Evolutionary conservation across 1,140 invertebrate genomes (phyloP).

Genomic region (Grapholita molesta): DNA sequence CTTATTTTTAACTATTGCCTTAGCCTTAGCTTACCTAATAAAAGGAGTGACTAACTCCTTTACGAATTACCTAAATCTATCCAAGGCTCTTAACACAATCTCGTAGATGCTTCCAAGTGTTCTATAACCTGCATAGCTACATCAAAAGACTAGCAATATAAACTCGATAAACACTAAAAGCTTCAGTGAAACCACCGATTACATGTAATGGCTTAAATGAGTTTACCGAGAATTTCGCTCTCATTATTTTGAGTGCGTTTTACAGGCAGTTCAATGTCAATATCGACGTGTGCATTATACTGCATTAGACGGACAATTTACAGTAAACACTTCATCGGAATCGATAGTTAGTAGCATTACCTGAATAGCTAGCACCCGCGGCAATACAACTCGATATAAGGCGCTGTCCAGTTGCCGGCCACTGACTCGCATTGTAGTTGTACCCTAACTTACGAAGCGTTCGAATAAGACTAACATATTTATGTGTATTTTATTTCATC

Average conservation of each 20-base stretch:
- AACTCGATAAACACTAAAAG: slow-evolving; percentile 1
- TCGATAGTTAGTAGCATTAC: slow-evolving; percentile 30
- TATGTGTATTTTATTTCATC: too few relatives aligned
- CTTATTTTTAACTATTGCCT: too few relatives aligned
- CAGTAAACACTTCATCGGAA: slow-evolving; percentile 37
- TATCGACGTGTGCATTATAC: slow-evolving; percentile 41
- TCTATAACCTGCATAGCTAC: not conserved
- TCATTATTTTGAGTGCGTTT: slow-evolving; percentile 33
- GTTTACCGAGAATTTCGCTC: not conserved
- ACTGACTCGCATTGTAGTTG: not conserved
- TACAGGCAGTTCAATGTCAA: slow-evolving; percentile 30
- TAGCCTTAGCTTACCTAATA: too few relatives aligned
- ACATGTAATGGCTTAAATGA: not conserved
- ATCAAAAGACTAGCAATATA: not conserved
- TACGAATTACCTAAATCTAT: not conserved
- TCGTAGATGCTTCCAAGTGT: not conserved
- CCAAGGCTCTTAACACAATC: not conserved
- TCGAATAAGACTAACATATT: too few relatives aligned
- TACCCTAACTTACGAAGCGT: too few relatives aligned
- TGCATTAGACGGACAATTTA: slow-evolving; percentile 38
- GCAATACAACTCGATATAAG: slow-evolving; percentile 8
- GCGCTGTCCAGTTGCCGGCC: not conserved
- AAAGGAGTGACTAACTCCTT: too few relatives aligned
- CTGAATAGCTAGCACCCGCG: slow-evolving; percentile 33
- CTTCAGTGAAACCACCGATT: slow-evolving; percentile 8